Evolutionary conservation across 2,113 vertebrate species (phyloP).

Genomic region (Colinus virginianus): DNA sequence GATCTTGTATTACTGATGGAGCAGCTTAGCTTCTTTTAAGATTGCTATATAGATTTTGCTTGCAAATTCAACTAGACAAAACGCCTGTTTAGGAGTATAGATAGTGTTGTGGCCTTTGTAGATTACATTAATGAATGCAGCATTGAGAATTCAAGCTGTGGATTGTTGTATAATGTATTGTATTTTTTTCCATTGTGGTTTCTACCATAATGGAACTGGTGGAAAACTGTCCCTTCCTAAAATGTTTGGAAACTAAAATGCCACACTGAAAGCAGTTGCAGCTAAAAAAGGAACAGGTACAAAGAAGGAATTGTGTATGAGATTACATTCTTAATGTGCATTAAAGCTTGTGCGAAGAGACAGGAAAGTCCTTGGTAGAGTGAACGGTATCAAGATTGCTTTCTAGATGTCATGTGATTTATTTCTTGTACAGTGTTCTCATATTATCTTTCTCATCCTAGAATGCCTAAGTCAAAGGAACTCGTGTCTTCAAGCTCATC

Average conservation of each 20-base stretch:
- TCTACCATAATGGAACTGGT: not conserved
- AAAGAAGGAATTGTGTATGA: not conserved
- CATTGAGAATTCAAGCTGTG: not conserved
- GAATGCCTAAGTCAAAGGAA: conserved; percentile 99
- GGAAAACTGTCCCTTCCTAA: not conserved
- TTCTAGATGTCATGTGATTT: not conserved
- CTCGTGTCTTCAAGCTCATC: conserved; percentile 93
- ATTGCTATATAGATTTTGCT: accelerated
- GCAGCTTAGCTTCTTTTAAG: not conserved
- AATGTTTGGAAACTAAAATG: not conserved
- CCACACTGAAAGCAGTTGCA: not conserved
- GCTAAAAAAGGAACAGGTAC: not conserved
- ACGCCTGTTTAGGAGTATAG: accelerated
- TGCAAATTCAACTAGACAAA: accelerated
- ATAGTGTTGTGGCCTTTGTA: not conserved
- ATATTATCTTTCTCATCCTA: conserved; percentile 68
- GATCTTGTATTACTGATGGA: not conserved
- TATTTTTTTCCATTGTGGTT: not conserved
- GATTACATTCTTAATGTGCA: accelerated
- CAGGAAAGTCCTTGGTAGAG: not conserved
- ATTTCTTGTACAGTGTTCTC: not conserved
- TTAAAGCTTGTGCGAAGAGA: not conserved
- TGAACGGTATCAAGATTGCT: not conserved
- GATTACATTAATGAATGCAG: not conserved
- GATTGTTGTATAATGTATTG: not conserved